Conservation (phyloP, 37 sponge, comb jelly and placozoan genomes). For the Axinella damicornis region DNA sequence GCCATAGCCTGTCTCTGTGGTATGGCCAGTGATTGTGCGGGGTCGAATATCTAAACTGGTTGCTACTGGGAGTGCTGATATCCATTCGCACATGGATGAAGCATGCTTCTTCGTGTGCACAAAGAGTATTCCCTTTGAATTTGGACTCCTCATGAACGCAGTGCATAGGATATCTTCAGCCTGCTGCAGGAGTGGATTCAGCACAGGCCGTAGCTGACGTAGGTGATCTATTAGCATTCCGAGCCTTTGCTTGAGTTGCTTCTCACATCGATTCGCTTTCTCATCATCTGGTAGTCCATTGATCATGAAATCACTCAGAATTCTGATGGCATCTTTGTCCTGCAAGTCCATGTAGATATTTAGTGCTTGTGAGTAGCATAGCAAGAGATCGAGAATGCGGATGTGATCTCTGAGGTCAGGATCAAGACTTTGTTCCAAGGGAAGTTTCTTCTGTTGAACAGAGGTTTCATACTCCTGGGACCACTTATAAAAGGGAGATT, state of each 20-base stretch:
- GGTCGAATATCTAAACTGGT: background rate
- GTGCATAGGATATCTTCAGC: slow-evolving; percentile 8
- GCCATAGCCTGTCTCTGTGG: slow-evolving; percentile 10
- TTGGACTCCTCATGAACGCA: background rate
- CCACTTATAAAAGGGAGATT: background rate
- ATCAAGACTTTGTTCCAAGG: background rate
- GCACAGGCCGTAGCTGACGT: background rate
- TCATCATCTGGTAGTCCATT: slow-evolving; percentile 35
- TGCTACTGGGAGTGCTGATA: background rate
- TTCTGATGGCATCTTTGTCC: slow-evolving; percentile 50
- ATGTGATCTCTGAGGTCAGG: slow-evolving; percentile 26
- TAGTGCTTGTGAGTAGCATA: slow-evolving; percentile 39
- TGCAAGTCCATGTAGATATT: slow-evolving; percentile 65
- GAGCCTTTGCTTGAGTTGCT: slow-evolving; percentile 20
- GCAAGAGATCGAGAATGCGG: slow-evolving; percentile 30
- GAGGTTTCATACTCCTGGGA: slow-evolving; percentile 14
- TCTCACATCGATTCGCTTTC: slow-evolving; percentile 28
- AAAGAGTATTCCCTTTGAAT: slow-evolving; percentile 63
- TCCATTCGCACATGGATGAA: slow-evolving; percentile 36
- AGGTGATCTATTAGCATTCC: background rate
- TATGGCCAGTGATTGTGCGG: slow-evolving; percentile 46
- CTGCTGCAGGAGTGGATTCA: slow-evolving; percentile 52
- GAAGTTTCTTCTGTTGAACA: slow-evolving; percentile 7
- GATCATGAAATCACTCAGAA: slow-evolving; percentile 39
- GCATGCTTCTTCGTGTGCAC: slow-evolving; percentile 55